A percentile compares a stretch with the other conserved stretches of the same genome.
These are phyloP conservation scores for Oxytorus armatus DNA, from an alignment of 2,888 invertebrate genomes.

Conservation along the genomic window DNA sequence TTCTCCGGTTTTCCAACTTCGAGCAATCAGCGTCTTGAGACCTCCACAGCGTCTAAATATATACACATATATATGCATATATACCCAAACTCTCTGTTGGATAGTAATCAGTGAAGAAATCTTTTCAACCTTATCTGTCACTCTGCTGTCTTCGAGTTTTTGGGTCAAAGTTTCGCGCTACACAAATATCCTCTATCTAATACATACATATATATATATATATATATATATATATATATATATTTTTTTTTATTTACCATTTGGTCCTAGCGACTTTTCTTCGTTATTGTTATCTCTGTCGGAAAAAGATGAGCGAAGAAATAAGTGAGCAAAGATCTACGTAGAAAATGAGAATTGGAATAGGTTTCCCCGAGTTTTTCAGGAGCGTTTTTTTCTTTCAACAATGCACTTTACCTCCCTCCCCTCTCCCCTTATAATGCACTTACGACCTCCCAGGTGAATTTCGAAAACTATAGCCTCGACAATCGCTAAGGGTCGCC, in stretches of 20 bases:
- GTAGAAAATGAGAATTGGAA: neutral
- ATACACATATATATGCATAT: constrained; percentile 8
- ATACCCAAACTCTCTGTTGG: constrained; percentile 1
- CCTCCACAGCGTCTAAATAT: constrained; percentile 8
- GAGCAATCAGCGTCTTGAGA: constrained; percentile 37
- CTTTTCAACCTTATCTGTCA: constrained; percentile 45
- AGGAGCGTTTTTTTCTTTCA: neutral
- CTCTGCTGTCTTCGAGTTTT: constrained; percentile 26
- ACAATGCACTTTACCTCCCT: constrained; percentile 7
- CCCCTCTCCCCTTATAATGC: neutral
- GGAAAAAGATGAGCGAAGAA: neutral
- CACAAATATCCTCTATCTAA: no score
- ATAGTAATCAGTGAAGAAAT: constrained; percentile 48
- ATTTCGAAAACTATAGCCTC: constrained; percentile 15
- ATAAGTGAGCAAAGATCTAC: neutral
- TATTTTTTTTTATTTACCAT: neutral
- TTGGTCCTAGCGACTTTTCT: neutral
- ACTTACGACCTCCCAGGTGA: constrained; percentile 8
- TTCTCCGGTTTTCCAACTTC: constrained; percentile 23
- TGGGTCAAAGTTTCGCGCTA: constrained; percentile 18
- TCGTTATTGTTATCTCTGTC: neutral
- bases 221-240: no score
- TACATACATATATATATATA: no score
- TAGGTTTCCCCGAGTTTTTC: neutral
- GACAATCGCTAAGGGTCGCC: neutral